A percentile compares a stretch with the other conserved stretches of the same genome.
Conservation (phyloP, 2,888 invertebrate species). For the Pasiphila rectangulata region DNA sequence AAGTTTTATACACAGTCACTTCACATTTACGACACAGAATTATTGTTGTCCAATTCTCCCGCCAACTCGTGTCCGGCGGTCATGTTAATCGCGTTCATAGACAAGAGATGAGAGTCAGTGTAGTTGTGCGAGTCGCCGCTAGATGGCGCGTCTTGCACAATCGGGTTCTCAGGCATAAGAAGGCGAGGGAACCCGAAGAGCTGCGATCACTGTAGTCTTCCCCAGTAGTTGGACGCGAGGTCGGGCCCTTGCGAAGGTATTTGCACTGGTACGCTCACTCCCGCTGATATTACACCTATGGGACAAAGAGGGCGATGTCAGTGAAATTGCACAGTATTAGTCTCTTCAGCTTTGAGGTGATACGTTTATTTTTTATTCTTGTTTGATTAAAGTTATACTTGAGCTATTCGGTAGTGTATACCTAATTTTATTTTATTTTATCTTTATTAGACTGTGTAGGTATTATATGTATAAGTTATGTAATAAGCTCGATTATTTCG, state of each 20-base stretch:
- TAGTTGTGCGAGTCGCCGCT: slow-evolving; percentile 76
- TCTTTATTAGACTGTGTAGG: too few species aligned
- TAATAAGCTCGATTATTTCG: too few species aligned
- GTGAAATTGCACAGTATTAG: slow-evolving; percentile 36
- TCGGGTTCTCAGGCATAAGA: slow-evolving; percentile 84
- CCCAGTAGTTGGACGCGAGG: slow-evolving; percentile 92
- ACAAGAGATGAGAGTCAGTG: slow-evolving; percentile 65
- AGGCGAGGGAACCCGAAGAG: slow-evolving; percentile 92
- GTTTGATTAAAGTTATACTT: slow-evolving; percentile 8
- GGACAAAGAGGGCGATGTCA: slow-evolving; percentile 50
- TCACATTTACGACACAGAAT: slow-evolving; percentile 47
- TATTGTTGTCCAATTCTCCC: slow-evolving; percentile 63
- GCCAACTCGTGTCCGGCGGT: slow-evolving; percentile 77
- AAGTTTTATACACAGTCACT: slow-evolving; percentile 43
- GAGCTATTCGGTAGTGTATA: too few species aligned
- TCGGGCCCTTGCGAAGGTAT: slow-evolving; percentile 92
- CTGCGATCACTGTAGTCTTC: slow-evolving; percentile 95
- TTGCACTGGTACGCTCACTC: slow-evolving; percentile 95
- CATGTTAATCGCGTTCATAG: slow-evolving; percentile 77
- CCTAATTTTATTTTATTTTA: too few species aligned
- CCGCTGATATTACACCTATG: slow-evolving; percentile 95
- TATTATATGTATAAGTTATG: too few species aligned
- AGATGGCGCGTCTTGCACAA: slow-evolving; percentile 66
- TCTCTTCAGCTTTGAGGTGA: slow-evolving; percentile 20
- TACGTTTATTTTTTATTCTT: slow-evolving; percentile 11